These are phyloP conservation scores for Lasiurus borealis DNA, from an alignment of 2,113 vertebrate genomes.

Conservation along the genomic window DNA sequence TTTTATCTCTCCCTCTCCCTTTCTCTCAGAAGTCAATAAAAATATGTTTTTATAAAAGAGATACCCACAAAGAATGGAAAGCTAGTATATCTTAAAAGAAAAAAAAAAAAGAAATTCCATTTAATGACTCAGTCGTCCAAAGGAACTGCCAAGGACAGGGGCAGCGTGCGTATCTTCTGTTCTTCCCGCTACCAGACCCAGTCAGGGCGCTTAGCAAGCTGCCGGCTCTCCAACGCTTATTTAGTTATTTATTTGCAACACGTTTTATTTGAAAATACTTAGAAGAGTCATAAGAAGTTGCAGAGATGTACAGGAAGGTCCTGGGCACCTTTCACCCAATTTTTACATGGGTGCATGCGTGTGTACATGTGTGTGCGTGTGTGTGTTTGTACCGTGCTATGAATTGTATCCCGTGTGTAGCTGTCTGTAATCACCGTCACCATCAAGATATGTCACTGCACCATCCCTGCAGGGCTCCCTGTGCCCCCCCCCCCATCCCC, in stretches of 20 bases:
- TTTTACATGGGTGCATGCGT: background rate
- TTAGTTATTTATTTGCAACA: background rate
- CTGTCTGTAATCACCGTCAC: background rate
- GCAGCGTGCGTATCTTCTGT: rapidly evolving
- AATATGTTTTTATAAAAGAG: background rate
- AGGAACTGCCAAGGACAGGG: background rate
- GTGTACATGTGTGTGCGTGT: background rate
- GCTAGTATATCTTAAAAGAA: background rate
- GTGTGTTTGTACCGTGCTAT: rapidly evolving
- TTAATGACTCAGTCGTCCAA: background rate
- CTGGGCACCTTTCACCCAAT: background rate
- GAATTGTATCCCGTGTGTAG: too few relatives aligned
- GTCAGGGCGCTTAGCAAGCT: background rate
- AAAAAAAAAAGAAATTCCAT: background rate
- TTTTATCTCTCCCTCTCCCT: too few relatives aligned
- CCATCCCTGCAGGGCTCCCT: too few relatives aligned
- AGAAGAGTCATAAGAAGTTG: background rate
- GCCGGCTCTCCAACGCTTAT: background rate
- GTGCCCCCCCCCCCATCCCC: too few relatives aligned
- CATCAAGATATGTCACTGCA: background rate
- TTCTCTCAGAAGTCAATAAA: too few relatives aligned
- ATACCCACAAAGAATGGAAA: background rate
- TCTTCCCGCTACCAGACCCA: background rate
- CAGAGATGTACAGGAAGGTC: background rate
- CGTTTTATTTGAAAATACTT: background rate